Evolutionary conservation across 2,888 invertebrate species (phyloP).

Genomic region (Augiades crinisus): DNA sequence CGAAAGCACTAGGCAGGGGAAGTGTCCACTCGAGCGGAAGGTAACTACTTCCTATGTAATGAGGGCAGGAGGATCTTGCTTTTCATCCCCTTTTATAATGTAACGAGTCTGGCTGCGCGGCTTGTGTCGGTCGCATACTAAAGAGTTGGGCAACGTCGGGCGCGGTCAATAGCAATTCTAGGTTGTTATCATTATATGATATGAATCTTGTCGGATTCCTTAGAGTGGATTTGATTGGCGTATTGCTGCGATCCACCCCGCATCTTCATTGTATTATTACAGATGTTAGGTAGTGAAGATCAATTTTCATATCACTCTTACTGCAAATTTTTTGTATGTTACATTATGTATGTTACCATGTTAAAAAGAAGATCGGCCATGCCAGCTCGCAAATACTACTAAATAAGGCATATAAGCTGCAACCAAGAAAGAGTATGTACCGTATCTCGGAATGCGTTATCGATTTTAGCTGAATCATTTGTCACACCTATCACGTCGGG

Average conservation of each 20-base stretch:
- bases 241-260: too few species aligned
- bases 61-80: background rate
- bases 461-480: slow-evolving; percentile 16
- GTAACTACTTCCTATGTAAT: background rate
- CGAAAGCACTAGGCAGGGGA: slow-evolving; percentile 6
- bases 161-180: too few species aligned
- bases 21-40: background rate
- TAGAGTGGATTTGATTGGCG: too few species aligned
- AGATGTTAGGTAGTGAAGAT: too few species aligned
- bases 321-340: too few species aligned
- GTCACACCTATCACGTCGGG: background rate
- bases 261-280: too few species aligned
- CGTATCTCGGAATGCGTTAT: slow-evolving; percentile 16
- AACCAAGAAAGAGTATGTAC: background rate
- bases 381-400: background rate
- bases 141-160: too few species aligned
- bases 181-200: too few species aligned
- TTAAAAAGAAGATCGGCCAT: background rate
- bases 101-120: background rate
- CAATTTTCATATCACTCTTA: too few species aligned
- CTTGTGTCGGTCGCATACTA: too few species aligned
- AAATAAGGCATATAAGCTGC: slow-evolving; percentile 1
- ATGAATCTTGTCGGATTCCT: too few species aligned
- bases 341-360: too few species aligned
- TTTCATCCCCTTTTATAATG: background rate